Evolutionary conservation across 2,797 vertebrate genomes (phyloP).

Genomic region (Cynopterus sphinx): DNA sequence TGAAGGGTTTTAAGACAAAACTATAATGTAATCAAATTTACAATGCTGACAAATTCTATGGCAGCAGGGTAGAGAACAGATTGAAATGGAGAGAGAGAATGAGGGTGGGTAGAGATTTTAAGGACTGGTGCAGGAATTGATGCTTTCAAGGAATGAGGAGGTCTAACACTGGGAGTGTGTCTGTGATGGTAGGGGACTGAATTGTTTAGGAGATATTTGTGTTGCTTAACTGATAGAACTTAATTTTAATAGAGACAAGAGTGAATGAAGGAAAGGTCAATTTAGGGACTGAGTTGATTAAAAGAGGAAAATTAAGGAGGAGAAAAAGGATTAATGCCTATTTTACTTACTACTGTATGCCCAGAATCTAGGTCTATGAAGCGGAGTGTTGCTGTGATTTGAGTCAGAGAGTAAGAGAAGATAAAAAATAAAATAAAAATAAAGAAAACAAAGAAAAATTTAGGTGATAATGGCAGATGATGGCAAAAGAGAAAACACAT

Average conservation of each 20-base stretch:
- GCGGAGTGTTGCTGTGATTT: background rate
- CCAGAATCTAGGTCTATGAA: background rate
- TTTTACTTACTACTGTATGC: background rate
- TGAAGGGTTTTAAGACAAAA: background rate
- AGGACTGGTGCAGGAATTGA: background rate
- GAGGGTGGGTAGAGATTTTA: background rate
- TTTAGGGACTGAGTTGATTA: background rate
- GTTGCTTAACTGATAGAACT: background rate
- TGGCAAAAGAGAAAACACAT: background rate
- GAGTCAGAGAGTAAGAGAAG: background rate
- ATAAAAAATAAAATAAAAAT: background rate
- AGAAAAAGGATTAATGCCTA: background rate
- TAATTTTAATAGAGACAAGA: background rate
- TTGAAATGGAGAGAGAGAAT: background rate
- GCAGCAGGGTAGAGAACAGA: background rate
- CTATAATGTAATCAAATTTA: background rate
- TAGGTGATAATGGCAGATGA: background rate
- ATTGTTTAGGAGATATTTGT: background rate
- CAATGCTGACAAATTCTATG: background rate
- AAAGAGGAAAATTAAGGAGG: slow-evolving; percentile 24
- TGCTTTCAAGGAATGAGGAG: background rate
- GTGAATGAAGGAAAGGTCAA: background rate
- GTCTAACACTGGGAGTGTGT: background rate
- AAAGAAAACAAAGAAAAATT: background rate
- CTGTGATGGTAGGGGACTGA: background rate